phyloP scores from a whole-genome alignment of 2,888 invertebrate genomes.

The Isoperla grammatica region DNA sequence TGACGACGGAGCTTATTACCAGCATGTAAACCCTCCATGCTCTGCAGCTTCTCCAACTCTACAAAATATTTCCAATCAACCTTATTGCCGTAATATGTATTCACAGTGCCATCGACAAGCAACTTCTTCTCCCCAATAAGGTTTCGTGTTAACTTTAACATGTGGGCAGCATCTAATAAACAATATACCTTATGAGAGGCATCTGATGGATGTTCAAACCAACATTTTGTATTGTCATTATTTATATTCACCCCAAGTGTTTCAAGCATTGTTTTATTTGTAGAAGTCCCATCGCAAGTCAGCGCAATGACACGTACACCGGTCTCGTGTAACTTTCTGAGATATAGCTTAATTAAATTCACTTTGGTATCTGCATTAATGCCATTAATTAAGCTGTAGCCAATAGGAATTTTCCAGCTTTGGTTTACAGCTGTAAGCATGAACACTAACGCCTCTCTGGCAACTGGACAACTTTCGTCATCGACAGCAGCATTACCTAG shows the following conservation, averaged over 20 bases:
- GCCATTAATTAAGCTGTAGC: slow-evolving; percentile 35
- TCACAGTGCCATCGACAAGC: slow-evolving; percentile 10
- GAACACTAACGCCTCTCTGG: slow-evolving; percentile 36
- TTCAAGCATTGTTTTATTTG: slow-evolving; percentile 31
- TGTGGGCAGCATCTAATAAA: slow-evolving; percentile 31
- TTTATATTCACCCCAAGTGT: slow-evolving; percentile 27
- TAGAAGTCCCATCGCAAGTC: slow-evolving; percentile 36
- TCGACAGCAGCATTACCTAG: slow-evolving; percentile 32
- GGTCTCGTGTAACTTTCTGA: slow-evolving; percentile 31
- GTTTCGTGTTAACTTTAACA: slow-evolving; percentile 30
- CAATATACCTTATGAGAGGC: slow-evolving; percentile 22
- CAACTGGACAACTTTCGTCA: slow-evolving; percentile 31
- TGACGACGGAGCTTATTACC: slow-evolving; percentile 26
- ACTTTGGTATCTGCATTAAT: slow-evolving; percentile 33
- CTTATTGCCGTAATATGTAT: slow-evolving; percentile 20
- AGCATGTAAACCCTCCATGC: slow-evolving; percentile 26
- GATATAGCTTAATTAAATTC: slow-evolving; percentile 32
- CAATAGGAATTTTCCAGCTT: slow-evolving; percentile 36
- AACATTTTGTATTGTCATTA: slow-evolving; percentile 3
- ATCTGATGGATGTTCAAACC: slow-evolving; percentile 25
- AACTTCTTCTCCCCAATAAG: slow-evolving; percentile 21
- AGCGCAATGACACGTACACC: slow-evolving; percentile 31
- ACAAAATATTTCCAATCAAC: slow-evolving; percentile 28
- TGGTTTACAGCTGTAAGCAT: slow-evolving; percentile 34
- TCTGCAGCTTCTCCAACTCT: slow-evolving; percentile 25